Evolutionary conservation across 2,797 vertebrate species (phyloP), one percentile per base, ranked within the genome.

Genomic region (Jordanella pulchra): DNA sequence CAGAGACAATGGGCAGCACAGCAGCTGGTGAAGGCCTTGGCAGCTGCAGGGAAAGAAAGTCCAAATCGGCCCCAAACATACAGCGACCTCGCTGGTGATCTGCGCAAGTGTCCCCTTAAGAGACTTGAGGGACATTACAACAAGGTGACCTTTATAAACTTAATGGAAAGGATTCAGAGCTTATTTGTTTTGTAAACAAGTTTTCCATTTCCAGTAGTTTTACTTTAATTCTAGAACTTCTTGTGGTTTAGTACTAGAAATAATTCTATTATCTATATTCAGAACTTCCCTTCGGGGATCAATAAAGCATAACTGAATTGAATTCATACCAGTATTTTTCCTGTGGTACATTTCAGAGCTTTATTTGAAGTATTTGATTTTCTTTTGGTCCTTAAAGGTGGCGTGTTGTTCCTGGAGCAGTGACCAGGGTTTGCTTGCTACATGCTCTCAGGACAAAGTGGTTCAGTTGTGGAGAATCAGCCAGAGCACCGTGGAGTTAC

Each of bases 1-100:
- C 93, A 95, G 76, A 91, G 94, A 17, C 94, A 95, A 81, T 96
- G 95, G 95, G 94, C 95, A 15, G 92, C 94, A 7, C 92, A 93
- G 85, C 94, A 95, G 90, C 93, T 96, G 83, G 90, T 95, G 39
- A 93, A 93, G 79, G 92, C 94, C 48, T 74, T 96, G 81, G 94
- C 93, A 0, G 86, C 89, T 39, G 89, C 92, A 0, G 94, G 94
- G 70, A 89, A 88, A 68, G 92, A 95, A 76, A 81, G 81, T 77
- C 82, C 91, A 6, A 77, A 87, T 74, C 89, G 93, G 42, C 91
- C 94, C 13, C 94, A 95, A 71, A 95, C 94, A 44, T 95, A 93
- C 89, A 95, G 94, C 1, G 95, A 96, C 89, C 90, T 95, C 69
- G 89, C 93, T 6, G 94, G 94, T 9, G 95, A 96, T 82, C 71